These are phyloP conservation scores for Bergia puertoricense DNA, from an alignment of 92 coral and sea anemone species.

Conservation along the genomic window DNA sequence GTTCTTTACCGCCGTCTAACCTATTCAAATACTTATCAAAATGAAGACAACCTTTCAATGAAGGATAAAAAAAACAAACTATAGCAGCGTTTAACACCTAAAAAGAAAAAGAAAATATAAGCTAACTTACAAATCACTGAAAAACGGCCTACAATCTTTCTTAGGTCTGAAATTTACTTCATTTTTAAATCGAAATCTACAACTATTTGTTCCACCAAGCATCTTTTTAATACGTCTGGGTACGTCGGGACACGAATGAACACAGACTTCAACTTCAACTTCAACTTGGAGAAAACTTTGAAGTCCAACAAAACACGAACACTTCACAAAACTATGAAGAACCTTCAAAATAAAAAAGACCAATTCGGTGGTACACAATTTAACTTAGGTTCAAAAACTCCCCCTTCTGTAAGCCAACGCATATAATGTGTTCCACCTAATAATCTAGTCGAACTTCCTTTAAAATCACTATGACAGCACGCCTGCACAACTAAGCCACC, in stretches of 20 bases:
- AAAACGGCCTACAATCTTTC: not conserved
- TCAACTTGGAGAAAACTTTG: not conserved
- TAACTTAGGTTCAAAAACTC: slow-evolving; percentile 9
- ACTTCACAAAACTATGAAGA: slow-evolving; percentile 5
- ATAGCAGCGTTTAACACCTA: slow-evolving; percentile 2
- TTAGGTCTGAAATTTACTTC: slow-evolving; percentile 4
- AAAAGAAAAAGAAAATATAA: not conserved
- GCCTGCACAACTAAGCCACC: not conserved
- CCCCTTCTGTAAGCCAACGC: slow-evolving; percentile 8
- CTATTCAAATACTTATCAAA: not conserved
- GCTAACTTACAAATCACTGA: not conserved
- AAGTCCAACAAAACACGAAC: slow-evolving; percentile 8
- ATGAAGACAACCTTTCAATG: not conserved
- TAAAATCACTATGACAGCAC: not conserved
- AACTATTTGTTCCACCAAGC: no score
- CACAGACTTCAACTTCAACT: slow-evolving; percentile 6
- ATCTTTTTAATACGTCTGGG: not conserved
- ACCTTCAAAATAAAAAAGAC: no score
- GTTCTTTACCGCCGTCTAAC: not conserved
- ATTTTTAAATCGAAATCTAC: not conserved
- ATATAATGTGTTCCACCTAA: not conserved
- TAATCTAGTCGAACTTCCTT: slow-evolving; percentile 7
- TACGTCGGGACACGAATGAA: not conserved
- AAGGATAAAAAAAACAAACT: slow-evolving; percentile 2
- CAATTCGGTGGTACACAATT: not conserved